Conservation (phyloP, 2,888 invertebrate species). For the Chaetogeoica ovagalla region DNA sequence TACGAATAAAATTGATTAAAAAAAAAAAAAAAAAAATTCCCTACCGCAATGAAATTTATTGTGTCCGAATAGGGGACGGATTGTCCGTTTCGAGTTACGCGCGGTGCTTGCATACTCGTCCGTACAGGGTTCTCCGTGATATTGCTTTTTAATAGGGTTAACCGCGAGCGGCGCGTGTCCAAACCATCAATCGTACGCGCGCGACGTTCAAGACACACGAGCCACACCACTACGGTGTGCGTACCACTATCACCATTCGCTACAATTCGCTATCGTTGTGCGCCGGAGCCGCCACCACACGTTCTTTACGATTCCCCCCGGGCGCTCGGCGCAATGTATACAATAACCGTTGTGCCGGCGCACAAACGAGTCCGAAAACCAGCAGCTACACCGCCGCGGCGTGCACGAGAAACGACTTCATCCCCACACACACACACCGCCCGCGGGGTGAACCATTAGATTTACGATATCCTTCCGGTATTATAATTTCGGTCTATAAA, state of each 20-base stretch:
- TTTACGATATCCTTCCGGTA: conserved; percentile 51
- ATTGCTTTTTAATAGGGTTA: conserved; percentile 52
- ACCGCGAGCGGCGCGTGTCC: conserved; percentile 33
- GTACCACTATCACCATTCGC: conserved; percentile 5
- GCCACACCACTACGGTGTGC: not conserved
- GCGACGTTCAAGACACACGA: conserved; percentile 24
- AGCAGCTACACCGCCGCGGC: too few relatives aligned
- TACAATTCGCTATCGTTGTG: conserved; percentile 50
- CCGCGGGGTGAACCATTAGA: conserved; percentile 14
- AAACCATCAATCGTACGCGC: conserved; percentile 40
- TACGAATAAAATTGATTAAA: too few relatives aligned
- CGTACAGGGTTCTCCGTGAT: conserved; percentile 32
- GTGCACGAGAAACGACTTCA: not conserved
- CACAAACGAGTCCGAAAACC: too few relatives aligned
- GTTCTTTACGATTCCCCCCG: conserved; percentile 52
- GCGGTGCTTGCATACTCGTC: too few relatives aligned
- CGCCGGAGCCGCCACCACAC: not conserved
- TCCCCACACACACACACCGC: too few relatives aligned
- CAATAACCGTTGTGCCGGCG: not conserved
- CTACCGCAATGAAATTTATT: too few relatives aligned
- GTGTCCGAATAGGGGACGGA: too few relatives aligned
- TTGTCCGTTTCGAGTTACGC: too few relatives aligned
- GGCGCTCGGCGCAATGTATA: not conserved
- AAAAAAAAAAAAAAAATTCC: too few relatives aligned
- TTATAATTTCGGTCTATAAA: conserved; percentile 52